Evolutionary conservation across 1,140 invertebrate genomes (phyloP).

Genomic region (Anastatus disparis): DNA sequence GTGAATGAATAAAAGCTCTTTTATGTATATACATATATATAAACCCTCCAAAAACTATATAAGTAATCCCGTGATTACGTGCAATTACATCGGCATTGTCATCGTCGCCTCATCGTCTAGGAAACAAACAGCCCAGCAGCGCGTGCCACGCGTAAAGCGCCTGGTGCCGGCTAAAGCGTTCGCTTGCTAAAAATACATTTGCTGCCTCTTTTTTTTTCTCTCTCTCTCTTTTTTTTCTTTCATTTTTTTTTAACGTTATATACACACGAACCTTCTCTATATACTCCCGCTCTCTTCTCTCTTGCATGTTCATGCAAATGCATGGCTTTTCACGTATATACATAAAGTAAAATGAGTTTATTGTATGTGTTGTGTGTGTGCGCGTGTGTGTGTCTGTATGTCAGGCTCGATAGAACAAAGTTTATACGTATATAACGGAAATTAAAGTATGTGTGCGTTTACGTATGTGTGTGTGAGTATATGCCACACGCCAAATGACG

Average conservation of each 20-base stretch:
- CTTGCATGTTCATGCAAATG: conserved; percentile 37
- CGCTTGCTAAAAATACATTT: conserved; percentile 5
- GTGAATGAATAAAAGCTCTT: not conserved
- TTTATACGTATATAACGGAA: too few relatives aligned
- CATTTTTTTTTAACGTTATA: not conserved
- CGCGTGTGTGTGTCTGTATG: conserved; percentile 38
- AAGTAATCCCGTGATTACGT: conserved; percentile 11
- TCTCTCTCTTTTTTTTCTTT: not conserved
- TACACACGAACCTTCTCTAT: not conserved
- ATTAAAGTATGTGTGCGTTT: conserved; percentile 41
- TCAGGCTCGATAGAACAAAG: too few relatives aligned
- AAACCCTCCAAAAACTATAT: too few relatives aligned
- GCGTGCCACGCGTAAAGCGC: too few relatives aligned
- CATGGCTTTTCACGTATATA: conserved; percentile 1
- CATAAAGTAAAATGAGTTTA: too few relatives aligned
- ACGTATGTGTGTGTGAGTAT: conserved; percentile 40
- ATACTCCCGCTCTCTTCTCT: conserved; percentile 8
- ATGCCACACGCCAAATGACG: conserved; percentile 45
- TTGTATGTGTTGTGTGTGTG: too few relatives aligned
- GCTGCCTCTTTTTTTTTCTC: not conserved
- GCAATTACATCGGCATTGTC: conserved; percentile 9
- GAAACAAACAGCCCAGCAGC: not conserved
- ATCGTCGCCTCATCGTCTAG: conserved; percentile 10
- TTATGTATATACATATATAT: too few relatives aligned
- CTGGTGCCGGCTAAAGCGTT: too few relatives aligned